Conservation (phyloP, 2,797 vertebrate species). For the Delichon dasypus region DNA sequence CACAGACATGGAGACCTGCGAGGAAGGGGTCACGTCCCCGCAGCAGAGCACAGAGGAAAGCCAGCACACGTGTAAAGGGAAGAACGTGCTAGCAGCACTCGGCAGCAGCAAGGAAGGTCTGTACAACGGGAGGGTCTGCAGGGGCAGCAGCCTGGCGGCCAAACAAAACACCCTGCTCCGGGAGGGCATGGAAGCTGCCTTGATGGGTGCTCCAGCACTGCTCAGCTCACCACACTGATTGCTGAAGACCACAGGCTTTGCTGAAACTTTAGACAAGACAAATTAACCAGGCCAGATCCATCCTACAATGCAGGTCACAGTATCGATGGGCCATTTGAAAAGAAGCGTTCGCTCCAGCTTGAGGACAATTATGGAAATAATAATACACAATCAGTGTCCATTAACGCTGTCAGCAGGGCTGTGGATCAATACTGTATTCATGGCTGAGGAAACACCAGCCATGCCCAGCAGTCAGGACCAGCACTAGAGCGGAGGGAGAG, state of each 20-base stretch:
- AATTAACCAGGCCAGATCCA: slow-evolving; percentile 40
- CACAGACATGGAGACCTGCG: background rate
- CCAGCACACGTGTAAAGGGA: background rate
- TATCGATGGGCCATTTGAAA: slow-evolving; percentile 34
- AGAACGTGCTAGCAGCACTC: background rate
- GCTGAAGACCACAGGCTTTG: slow-evolving; percentile 15
- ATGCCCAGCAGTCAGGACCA: background rate
- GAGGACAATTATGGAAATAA: slow-evolving; percentile 69
- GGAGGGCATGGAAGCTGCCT: background rate
- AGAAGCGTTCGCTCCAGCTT: slow-evolving; percentile 65
- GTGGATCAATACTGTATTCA: slow-evolving; percentile 58
- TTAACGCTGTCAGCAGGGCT: slow-evolving; percentile 41
- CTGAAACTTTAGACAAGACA: slow-evolving; percentile 32
- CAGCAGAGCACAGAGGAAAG: background rate
- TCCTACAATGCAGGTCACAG: background rate
- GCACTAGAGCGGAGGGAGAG: background rate
- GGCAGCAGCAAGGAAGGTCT: background rate
- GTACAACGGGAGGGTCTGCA: background rate
- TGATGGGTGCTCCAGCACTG: background rate
- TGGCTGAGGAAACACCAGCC: slow-evolving; percentile 38
- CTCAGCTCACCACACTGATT: background rate
- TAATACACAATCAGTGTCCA: slow-evolving; percentile 64
- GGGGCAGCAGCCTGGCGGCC: background rate
- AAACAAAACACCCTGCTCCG: background rate
- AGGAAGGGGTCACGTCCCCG: background rate